Base-by-base conservation (phyloP, 2,797 vertebrate species). In the Sciurus vulgaris region DNA sequence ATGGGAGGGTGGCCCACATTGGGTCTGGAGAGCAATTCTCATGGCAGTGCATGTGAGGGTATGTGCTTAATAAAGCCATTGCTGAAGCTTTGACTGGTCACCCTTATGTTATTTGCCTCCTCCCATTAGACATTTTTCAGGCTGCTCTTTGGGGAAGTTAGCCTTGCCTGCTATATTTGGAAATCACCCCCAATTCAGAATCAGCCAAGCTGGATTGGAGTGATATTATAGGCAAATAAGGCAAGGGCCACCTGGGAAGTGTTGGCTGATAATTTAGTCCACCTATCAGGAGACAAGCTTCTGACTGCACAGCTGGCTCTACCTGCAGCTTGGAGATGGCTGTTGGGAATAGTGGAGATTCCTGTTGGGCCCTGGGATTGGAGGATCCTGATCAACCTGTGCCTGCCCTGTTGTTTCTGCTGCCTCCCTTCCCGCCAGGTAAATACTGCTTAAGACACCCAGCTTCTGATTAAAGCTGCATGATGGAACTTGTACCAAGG, bases 401-500 rank as follows among this genome's bases (percentile, higher is more conserved):
- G 83, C 94, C 70, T 35, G 41, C 14, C 49, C 76, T 38, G 44
- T 88, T 69, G 18, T 33, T 81, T 54, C 41, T 33, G 59, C 2
- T 0, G 0, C 91, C 69, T 70, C 65, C 65, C 94, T 95, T 84
- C 82, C 85, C 1, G 0, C 73, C 95, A 94, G 96, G 95, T 97
- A 86, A 85, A 51, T 54, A 49, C 17, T 77, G 49, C 81, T 90
- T 22, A 61, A 70, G 96, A 92, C 56, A 17, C 67, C 49, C 41
- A 61, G 93, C 13, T 51, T 85, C 90, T 76, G 87, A 93, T 92
- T 28, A 41, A 91, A 67, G 78, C 44, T 54, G 38, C 82, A 13
- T 69, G 89, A 92, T 77, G 61, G 76, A 83, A 78, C 96, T 81
- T 86, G 82, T 73, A 70, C 74, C 59, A 47, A 67, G 94, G 92